Evolutionary conservation across 2,113 vertebrate species (phyloP).

Genomic region (Azemiops feae): DNA sequence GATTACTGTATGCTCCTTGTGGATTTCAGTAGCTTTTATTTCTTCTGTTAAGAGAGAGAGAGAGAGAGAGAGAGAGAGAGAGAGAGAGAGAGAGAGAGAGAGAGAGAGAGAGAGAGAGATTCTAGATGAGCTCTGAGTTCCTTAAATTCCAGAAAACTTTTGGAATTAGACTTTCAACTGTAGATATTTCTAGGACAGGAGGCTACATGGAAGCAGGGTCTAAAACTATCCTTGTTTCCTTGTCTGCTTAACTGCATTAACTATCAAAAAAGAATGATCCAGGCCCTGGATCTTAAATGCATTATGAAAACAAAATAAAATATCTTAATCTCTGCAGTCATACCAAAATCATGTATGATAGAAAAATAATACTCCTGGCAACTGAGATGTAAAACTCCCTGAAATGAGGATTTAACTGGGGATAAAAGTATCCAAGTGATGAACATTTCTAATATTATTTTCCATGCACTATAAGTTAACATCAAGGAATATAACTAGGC

Average conservation of each 20-base stretch:
- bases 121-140: not conserved
- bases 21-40: not conserved
- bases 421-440: not conserved
- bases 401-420: not conserved
- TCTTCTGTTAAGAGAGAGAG: not conserved
- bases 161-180: not conserved
- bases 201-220: not conserved
- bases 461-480: slow-evolving; percentile 3
- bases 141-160: not conserved
- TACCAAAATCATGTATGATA: not conserved
- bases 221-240: not conserved
- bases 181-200: not conserved
- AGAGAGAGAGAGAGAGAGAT: too few species aligned
- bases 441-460: not conserved
- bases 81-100: too few species aligned
- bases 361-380: not conserved
- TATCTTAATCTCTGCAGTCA: not conserved
- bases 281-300: not conserved
- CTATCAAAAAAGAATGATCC: not conserved
- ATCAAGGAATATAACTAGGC: not conserved
- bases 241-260: not conserved
- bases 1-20: not conserved
- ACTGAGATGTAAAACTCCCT: slow-evolving; percentile 3
- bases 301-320: not conserved
- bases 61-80: not conserved